These are phyloP conservation scores for Cryptoprocta ferox DNA, from an alignment of 2,797 vertebrate genomes.

Conservation along the genomic window DNA sequence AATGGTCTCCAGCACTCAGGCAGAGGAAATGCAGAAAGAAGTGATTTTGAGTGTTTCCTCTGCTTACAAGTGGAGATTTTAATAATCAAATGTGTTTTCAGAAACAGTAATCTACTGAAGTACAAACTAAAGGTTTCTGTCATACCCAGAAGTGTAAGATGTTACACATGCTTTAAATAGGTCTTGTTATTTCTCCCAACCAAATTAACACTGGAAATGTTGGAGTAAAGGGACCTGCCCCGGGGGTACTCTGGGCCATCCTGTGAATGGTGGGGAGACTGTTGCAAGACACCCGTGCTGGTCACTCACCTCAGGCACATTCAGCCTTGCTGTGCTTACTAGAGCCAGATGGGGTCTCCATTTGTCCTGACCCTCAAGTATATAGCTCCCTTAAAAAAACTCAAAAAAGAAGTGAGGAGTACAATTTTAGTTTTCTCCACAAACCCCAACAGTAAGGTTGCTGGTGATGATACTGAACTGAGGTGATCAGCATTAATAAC, in stretches of 20 bases:
- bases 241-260: neutral
- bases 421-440: neutral
- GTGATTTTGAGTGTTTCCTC: slow-evolving; percentile 48
- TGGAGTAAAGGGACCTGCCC: neutral
- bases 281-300: neutral
- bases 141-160: neutral
- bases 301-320: neutral
- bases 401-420: neutral
- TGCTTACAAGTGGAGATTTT: slow-evolving; percentile 35
- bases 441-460: neutral
- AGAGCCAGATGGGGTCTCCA: neutral
- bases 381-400: neutral
- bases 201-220: slow-evolving; percentile 33
- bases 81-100: slow-evolving; percentile 43
- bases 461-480: too few relatives aligned
- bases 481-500: too few relatives aligned
- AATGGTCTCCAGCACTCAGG: neutral
- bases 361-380: neutral
- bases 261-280: neutral
- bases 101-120: slow-evolving; percentile 21
- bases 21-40: neutral
- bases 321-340: neutral
- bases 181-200: slow-evolving; percentile 15
- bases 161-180: neutral
- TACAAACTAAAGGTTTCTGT: slow-evolving; percentile 47